Base-by-base conservation (phyloP, 2,888 invertebrate species). In the Eudasyphora cyanicolor region DNA sequence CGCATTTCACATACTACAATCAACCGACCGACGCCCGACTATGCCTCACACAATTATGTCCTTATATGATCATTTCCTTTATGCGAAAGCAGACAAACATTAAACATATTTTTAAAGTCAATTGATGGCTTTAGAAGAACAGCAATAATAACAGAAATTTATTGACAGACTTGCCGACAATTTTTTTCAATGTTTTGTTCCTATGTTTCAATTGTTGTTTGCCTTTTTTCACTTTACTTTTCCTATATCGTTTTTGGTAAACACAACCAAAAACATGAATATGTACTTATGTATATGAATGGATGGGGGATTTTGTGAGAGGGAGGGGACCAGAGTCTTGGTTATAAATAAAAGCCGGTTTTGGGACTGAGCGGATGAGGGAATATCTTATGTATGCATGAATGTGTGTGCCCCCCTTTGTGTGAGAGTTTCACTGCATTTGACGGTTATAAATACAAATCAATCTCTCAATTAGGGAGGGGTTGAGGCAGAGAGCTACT, bases 281-380 rank as follows among this genome's bases (percentile, higher is more conserved):
- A n/a, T n/a, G n/a, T n/a, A 32, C 32, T 32, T 32, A 6, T 4
- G 5, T 8, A 32, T 4, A 32, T 4, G 5, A 32, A 32, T 4
- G 8, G 32, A 32, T 32, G 32, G 8, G 5, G 12, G 12, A 38
- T n/a, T n/a, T n/a, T n/a, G 21, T 5, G 14, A 27, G 27, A 57
- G 57, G 27, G 57, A 2, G 57, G 12, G 14, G n/a, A 12, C n/a
- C 7, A 67, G 67, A 67, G 42, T 42, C 24, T 38, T 67, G 42
- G 21, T 42, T 67, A 19, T 42, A 67, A 67, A 67, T 42, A 67
- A 42, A 67, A 67, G 67, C 67, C 67, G 67, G 67, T 67, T 67
- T 67, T 67, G 38, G 24, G 3, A n/a, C n/a, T n/a, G n/a, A n/a
- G n/a, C n/a, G n/a, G n/a, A n/a, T n/a, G n/a, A n/a, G n/a, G n/a